A percentile compares a stretch with the other conserved stretches of the same genome.
Evolutionary conservation across 2,888 invertebrate species (phyloP).

Genomic region (Aleiodes alternator): DNA sequence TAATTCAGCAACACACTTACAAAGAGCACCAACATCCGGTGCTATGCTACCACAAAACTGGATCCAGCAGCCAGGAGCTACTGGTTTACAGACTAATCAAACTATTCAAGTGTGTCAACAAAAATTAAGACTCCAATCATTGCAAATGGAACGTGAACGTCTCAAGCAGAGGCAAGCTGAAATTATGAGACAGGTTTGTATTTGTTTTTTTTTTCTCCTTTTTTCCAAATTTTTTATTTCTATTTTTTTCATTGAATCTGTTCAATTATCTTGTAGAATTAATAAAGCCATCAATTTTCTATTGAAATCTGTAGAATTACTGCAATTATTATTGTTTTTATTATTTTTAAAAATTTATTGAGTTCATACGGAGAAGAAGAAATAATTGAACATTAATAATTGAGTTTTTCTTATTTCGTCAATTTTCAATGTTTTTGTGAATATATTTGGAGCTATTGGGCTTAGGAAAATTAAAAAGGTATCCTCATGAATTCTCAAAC

Average conservation of each 20-base stretch:
- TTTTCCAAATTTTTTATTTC: conserved; percentile 21
- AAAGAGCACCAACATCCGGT: conserved; percentile 78
- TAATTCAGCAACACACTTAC: conserved; percentile 77
- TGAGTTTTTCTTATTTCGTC: neutral
- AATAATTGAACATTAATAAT: no score
- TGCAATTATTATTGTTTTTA: neutral
- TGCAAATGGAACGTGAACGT: conserved; percentile 92
- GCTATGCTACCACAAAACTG: conserved; percentile 78
- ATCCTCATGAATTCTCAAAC: no score
- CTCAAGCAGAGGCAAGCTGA: conserved; percentile 93
- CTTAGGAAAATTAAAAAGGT: no score
- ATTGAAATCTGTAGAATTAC: no score
- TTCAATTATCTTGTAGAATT: conserved; percentile 10
- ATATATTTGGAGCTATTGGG: no score
- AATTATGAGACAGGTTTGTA: conserved; percentile 87
- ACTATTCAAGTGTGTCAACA: conserved; percentile 83
- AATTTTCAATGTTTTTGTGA: no score
- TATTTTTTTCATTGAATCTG: conserved; percentile 13
- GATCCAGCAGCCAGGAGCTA: conserved; percentile 77
- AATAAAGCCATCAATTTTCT: no score
- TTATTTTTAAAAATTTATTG: neutral
- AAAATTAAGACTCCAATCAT: conserved; percentile 86
- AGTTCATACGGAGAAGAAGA: neutral
- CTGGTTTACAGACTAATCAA: conserved; percentile 75
- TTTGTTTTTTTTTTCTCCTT: conserved; percentile 5